Conservation (phyloP, 1,140 invertebrate genomes). For the Ephestia elutella region DNA sequence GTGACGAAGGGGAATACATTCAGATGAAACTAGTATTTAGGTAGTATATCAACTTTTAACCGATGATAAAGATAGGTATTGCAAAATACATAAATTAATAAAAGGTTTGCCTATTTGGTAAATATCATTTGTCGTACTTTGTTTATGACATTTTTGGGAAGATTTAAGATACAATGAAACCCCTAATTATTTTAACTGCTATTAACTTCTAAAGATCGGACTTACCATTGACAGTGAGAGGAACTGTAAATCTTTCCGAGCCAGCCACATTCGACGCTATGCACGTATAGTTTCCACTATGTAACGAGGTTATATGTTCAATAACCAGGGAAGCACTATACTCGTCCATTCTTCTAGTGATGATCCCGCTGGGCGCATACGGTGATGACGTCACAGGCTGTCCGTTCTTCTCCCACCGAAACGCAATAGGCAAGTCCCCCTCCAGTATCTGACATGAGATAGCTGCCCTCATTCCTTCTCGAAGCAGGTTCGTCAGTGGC, state of each 20-base stretch:
- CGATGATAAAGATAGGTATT: too few species aligned
- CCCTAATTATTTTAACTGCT: too few species aligned
- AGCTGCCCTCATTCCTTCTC: slow-evolving; percentile 93
- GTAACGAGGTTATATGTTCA: slow-evolving; percentile 86
- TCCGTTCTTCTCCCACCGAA: slow-evolving; percentile 89
- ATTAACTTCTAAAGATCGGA: too few species aligned
- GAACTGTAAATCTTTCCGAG: slow-evolving; percentile 82
- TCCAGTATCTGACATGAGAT: slow-evolving; percentile 95
- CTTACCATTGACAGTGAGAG: slow-evolving; percentile 89
- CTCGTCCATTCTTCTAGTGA: slow-evolving; percentile 83
- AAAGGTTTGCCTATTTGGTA: too few species aligned
- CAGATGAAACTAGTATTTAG: background rate
- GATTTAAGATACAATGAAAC: too few species aligned
- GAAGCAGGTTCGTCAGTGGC: slow-evolving; percentile 84
- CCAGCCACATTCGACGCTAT: slow-evolving; percentile 89
- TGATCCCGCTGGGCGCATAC: slow-evolving; percentile 73
- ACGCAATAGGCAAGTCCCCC: slow-evolving; percentile 93
- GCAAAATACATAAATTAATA: too few species aligned
- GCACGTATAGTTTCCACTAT: slow-evolving; percentile 93
- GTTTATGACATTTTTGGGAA: too few species aligned
- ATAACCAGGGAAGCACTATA: slow-evolving; percentile 93
- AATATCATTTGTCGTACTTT: too few species aligned
- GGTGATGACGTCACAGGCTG: slow-evolving; percentile 74
- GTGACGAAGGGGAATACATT: background rate
- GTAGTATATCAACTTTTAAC: too few species aligned